A percentile compares a stretch with the other conserved stretches of the same genome.
Conservation (phyloP, 2,888 invertebrate species). For the Drosophila macrospina region DNA sequence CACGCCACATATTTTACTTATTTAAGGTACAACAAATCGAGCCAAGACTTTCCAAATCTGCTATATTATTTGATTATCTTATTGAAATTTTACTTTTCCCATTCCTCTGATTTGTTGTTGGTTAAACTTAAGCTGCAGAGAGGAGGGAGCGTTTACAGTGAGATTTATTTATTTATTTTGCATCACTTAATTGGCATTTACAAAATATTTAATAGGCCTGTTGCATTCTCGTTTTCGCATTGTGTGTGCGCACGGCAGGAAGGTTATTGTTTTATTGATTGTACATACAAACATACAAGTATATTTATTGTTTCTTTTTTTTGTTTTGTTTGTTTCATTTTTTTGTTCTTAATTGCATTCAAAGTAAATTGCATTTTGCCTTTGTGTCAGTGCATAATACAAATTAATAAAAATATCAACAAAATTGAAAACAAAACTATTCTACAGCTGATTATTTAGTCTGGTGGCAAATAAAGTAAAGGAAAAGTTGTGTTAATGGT, state of each 20-base stretch:
- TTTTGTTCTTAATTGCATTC: slow-evolving; percentile 27
- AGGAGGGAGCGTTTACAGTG: slow-evolving; percentile 29
- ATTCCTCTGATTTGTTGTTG: background rate
- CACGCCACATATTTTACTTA: slow-evolving; percentile 8
- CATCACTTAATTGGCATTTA: slow-evolving; percentile 43
- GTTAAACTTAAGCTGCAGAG: slow-evolving; percentile 38
- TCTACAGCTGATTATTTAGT: slow-evolving; percentile 42
- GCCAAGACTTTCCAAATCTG: slow-evolving; percentile 36
- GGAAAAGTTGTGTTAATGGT: slow-evolving; percentile 5
- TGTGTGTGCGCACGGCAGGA: slow-evolving; percentile 84
- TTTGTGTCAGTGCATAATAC: slow-evolving; percentile 21
- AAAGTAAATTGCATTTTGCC: slow-evolving; percentile 35
- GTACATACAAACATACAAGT: slow-evolving; percentile 30
- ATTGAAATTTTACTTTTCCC: slow-evolving; percentile 23
- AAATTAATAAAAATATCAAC: slow-evolving; percentile 39
- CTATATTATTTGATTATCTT: slow-evolving; percentile 3
- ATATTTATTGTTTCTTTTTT: slow-evolving; percentile 20
- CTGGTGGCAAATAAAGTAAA: slow-evolving; percentile 17
- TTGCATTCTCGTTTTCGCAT: slow-evolving; percentile 28
- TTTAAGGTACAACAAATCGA: slow-evolving; percentile 38
- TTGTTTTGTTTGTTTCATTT: slow-evolving; percentile 10
- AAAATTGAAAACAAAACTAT: slow-evolving; percentile 28
- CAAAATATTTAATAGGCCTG: slow-evolving; percentile 26
- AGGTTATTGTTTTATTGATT: slow-evolving; percentile 72
- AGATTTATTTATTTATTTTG: slow-evolving; percentile 20